Percentiles rank a stretch among this genome's conserved stretches.
Conservation (phyloP, 2,888 invertebrate species). For the Nudaria mundana region DNA sequence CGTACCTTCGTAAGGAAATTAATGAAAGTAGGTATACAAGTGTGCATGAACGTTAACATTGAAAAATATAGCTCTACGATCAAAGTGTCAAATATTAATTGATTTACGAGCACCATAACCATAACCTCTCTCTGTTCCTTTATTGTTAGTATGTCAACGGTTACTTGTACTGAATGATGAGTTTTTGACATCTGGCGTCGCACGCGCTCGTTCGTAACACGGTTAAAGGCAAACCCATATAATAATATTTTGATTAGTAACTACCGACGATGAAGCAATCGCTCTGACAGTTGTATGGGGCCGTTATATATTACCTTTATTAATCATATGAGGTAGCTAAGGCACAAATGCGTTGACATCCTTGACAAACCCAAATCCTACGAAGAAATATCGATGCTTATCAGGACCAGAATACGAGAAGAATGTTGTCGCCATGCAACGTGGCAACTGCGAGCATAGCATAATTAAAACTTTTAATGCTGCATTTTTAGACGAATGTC, state of each 20-base stretch:
- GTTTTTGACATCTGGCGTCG: slow-evolving; percentile 44
- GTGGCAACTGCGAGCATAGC: no score
- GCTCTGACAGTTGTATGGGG: slow-evolving; percentile 19
- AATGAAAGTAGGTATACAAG: neutral
- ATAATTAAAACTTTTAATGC: no score
- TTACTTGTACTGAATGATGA: slow-evolving; percentile 23
- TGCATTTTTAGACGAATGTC: no score
- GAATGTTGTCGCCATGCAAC: no score
- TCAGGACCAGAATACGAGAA: no score
- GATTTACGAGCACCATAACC: slow-evolving; percentile 36
- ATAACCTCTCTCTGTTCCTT: slow-evolving; percentile 14
- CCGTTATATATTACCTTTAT: no score
- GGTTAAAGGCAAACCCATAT: slow-evolving; percentile 35
- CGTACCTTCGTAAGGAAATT: no score
- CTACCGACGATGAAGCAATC: slow-evolving; percentile 30
- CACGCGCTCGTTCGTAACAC: slow-evolving; percentile 34
- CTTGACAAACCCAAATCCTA: no score
- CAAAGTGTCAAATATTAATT: slow-evolving; percentile 39
- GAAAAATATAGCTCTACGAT: no score
- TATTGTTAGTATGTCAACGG: slow-evolving; percentile 24
- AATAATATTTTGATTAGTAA: slow-evolving; percentile 34
- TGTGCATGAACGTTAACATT: neutral
- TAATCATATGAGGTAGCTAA: slow-evolving; percentile 8
- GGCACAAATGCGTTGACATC: no score
- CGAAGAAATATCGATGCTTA: no score